phyloP scores from a whole-genome alignment of 2,888 invertebrate species.

The Cotesia congregata region DNA sequence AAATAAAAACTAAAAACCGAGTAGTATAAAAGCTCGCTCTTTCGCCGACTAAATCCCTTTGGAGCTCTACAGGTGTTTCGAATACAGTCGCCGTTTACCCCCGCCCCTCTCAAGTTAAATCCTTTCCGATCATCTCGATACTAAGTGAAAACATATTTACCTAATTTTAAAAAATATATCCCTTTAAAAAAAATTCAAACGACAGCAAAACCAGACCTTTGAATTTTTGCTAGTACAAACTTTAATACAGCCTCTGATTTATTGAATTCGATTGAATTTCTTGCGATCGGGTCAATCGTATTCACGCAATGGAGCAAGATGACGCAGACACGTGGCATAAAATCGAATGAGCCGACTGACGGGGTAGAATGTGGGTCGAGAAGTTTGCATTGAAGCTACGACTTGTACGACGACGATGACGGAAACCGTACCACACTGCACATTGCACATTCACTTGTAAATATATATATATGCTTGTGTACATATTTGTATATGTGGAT shows the following conservation, averaged over 20 bases:
- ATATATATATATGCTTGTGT: conserved; percentile 4
- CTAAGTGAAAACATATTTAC: not conserved
- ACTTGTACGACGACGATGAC: not conserved
- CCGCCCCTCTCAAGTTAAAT: conserved; percentile 16
- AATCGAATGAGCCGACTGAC: conserved; percentile 4
- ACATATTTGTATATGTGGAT: conserved; percentile 21
- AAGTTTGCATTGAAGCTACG: conserved; percentile 29
- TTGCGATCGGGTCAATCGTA: conserved; percentile 2
- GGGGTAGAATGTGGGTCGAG: conserved; percentile 29
- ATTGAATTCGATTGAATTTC: not conserved
- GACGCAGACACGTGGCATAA: conserved; percentile 4
- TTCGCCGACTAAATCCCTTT: conserved; percentile 47
- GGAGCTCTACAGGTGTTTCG: conserved; percentile 53
- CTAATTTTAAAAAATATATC: too few species aligned
- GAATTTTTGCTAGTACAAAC: too few species aligned
- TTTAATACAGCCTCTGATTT: not conserved
- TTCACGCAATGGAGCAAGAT: not conserved
- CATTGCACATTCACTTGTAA: conserved; percentile 16
- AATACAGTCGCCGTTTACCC: conserved; percentile 46
- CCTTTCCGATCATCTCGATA: conserved; percentile 30
- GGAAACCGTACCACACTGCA: conserved; percentile 20
- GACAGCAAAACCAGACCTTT: too few species aligned
- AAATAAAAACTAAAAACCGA: conserved; percentile 24
- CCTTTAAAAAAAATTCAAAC: too few species aligned
- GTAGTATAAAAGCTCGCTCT: conserved; percentile 32